phyloP scores from a whole-genome alignment of 2,113 vertebrate species.

The Dendropsophus ebraccatus region DNA sequence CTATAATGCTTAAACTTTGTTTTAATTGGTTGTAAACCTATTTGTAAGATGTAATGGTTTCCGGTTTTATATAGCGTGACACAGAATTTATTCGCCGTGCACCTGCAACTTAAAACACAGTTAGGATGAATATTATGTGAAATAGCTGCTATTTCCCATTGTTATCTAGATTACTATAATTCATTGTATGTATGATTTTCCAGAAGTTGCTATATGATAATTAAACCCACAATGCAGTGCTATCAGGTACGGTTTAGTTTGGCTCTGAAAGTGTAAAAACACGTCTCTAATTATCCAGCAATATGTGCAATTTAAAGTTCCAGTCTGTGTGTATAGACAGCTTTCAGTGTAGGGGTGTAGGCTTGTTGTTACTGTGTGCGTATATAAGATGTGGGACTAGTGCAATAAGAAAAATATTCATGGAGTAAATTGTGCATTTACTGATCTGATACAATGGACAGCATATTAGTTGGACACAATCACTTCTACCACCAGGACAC shows the following conservation, averaged over 20 bases:
- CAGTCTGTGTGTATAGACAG: background rate
- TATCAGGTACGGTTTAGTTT: constrained; percentile 24
- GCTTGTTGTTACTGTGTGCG: no score
- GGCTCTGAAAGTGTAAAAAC: constrained; percentile 13
- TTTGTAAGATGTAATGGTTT: constrained; percentile 27
- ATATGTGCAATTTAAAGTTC: background rate
- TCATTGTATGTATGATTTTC: constrained; percentile 29
- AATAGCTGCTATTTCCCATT: constrained; percentile 48
- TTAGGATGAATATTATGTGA: constrained; percentile 19
- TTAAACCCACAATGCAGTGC: constrained; percentile 35
- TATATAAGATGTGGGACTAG: background rate
- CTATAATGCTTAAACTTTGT: constrained; percentile 4
- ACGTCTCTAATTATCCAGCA: background rate
- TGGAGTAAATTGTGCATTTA: no score
- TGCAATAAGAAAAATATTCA: no score
- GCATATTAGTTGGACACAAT: background rate
- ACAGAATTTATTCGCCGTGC: constrained; percentile 35
- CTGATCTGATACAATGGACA: no score
- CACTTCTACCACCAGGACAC: background rate
- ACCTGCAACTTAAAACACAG: constrained; percentile 43
- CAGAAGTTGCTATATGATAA: constrained; percentile 39
- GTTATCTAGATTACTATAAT: constrained; percentile 51
- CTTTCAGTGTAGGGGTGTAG: background rate
- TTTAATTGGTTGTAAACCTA: constrained; percentile 24
- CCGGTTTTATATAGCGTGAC: constrained; percentile 1